Conservation (phyloP, 2,888 invertebrate genomes). For the Leucoma salicis region DNA sequence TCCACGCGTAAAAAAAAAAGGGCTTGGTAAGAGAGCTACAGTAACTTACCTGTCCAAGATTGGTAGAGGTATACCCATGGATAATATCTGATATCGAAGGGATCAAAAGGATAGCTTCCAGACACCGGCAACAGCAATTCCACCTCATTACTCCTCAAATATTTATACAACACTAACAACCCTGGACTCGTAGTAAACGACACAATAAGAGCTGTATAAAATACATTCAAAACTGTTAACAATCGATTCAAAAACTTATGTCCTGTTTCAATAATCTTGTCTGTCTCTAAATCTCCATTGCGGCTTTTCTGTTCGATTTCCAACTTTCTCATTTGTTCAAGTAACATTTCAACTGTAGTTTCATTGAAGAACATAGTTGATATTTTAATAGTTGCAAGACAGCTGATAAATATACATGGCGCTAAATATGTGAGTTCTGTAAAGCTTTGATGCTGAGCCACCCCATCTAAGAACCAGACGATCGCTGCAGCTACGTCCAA, state of each 20-base stretch:
- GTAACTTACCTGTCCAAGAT: conserved; percentile 54
- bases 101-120: conserved; percentile 57
- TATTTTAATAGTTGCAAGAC: conserved; percentile 35
- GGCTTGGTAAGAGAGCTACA: too few species aligned
- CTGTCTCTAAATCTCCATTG: conserved; percentile 18
- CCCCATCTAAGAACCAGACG: conserved; percentile 40
- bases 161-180: conserved; percentile 41
- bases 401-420: conserved; percentile 43
- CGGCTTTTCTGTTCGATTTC: conserved; percentile 32
- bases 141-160: conserved; percentile 40
- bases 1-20: too few species aligned
- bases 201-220: conserved; percentile 36
- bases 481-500: conserved; percentile 40
- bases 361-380: conserved; percentile 34
- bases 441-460: conserved; percentile 38
- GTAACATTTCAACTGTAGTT: conserved; percentile 29
- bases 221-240: conserved; percentile 39
- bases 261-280: conserved; percentile 37
- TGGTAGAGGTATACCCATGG: conserved; percentile 57
- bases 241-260: conserved; percentile 40
- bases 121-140: conserved; percentile 49
- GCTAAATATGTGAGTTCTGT: conserved; percentile 41
- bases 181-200: conserved; percentile 45
- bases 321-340: conserved; percentile 33
- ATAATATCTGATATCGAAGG: conserved; percentile 45